A percentile compares a stretch with the other conserved stretches of the same genome.
These are phyloP conservation scores for Aphis gossypii DNA, from an alignment of 1,140 invertebrate species.

Conservation along the genomic window DNA sequence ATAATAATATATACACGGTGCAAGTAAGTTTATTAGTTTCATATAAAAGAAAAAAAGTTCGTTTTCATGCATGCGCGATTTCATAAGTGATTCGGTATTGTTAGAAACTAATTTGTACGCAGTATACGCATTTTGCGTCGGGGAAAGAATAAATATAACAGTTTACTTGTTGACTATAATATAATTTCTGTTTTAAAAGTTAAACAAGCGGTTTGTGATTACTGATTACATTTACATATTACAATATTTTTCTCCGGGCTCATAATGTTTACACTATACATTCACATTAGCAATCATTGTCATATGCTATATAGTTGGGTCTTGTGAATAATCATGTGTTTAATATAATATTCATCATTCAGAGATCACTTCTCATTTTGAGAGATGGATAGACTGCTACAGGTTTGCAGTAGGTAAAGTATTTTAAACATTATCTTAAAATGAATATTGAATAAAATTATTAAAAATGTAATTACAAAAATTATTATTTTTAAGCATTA, in stretches of 20 bases:
- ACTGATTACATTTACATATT: slow-evolving; percentile 26
- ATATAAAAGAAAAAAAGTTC: neutral
- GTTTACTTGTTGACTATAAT: slow-evolving; percentile 4
- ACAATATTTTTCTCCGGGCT: neutral
- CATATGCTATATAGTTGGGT: neutral
- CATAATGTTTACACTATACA: neutral
- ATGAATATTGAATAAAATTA: no score
- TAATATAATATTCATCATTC: neutral
- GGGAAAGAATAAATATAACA: neutral
- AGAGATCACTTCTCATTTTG: neutral
- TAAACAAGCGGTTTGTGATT: slow-evolving; percentile 26
- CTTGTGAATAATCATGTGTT: neutral
- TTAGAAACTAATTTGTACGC: neutral
- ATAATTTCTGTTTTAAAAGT: neutral
- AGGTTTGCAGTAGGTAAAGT: no score
- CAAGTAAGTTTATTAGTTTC: neutral
- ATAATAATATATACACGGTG: neutral
- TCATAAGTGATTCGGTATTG: neutral
- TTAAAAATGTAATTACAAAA: no score
- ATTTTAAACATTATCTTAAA: no score
- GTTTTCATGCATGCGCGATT: neutral
- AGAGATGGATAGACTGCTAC: neutral
- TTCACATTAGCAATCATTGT: neutral
- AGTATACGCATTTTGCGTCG: neutral
- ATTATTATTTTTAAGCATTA: no score